Evolutionary conservation across 1,140 invertebrate genomes (phyloP).

Genomic region (Temnothorax nylanderi): DNA sequence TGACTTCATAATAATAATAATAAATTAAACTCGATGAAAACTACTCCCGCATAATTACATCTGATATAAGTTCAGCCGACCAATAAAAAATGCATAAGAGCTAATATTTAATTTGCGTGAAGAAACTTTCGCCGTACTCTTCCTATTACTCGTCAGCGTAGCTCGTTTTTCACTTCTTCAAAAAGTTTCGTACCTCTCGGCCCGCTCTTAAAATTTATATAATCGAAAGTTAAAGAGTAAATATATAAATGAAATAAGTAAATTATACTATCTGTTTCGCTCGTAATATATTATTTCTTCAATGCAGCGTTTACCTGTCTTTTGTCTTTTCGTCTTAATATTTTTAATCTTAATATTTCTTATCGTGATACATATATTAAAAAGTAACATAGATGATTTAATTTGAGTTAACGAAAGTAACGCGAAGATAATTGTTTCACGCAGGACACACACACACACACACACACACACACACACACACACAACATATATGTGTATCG

Average conservation of each 20-base stretch:
- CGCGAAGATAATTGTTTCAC: neutral
- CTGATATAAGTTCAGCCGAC: neutral
- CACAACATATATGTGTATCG: neutral
- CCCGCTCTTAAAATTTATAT: neutral
- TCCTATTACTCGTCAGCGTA: neutral
- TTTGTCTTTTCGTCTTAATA: neutral
- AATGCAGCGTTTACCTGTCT: neutral
- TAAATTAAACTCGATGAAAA: conserved; percentile 37
- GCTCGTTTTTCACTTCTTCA: neutral
- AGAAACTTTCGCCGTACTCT: neutral
- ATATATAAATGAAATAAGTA: neutral
- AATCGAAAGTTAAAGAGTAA: neutral
- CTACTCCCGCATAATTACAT: conserved; percentile 21
- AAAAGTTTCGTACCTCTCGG: neutral
- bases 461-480: neutral
- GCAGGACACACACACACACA: neutral
- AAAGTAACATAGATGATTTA: neutral
- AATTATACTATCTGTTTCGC: neutral
- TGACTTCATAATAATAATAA: conserved; percentile 38
- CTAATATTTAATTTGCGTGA: conserved; percentile 38
- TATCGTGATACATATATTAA: neutral
- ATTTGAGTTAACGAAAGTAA: conserved; percentile 7
- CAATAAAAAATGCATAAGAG: conserved; percentile 5
- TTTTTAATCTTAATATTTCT: neutral
- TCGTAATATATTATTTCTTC: neutral